A percentile compares a stretch with the other conserved stretches of the same genome.
These are phyloP conservation scores for Cacoxenus indagator DNA, from an alignment of 2,888 invertebrate species.

Conservation along the genomic window DNA sequence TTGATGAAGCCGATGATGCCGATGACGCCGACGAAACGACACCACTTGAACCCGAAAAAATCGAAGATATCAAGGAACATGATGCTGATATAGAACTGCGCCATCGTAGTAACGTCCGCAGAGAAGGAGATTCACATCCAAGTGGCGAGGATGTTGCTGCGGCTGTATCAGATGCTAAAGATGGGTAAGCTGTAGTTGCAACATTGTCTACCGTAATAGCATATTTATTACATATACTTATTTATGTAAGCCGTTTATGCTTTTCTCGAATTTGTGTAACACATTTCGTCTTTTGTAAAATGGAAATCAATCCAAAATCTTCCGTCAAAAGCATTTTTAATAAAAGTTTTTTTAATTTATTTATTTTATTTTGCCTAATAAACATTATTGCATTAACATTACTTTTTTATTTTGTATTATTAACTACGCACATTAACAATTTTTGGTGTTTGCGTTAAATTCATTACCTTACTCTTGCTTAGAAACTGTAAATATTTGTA, in stretches of 20 bases:
- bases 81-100: constrained; percentile 66
- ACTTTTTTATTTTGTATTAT: not conserved
- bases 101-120: constrained; percentile 57
- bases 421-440: not conserved
- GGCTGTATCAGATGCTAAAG: constrained; percentile 58
- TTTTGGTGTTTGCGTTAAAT: not conserved
- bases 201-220: not conserved
- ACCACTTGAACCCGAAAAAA: constrained; percentile 67
- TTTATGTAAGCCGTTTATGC: not conserved
- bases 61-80: constrained; percentile 68
- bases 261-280: constrained; percentile 11
- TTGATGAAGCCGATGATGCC: constrained; percentile 70
- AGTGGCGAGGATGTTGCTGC: constrained; percentile 25
- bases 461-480: not conserved
- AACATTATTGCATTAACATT: constrained; percentile 2
- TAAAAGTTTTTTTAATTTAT: not conserved
- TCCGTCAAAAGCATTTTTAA: constrained; percentile 9
- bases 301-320: constrained; percentile 1
- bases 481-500: not conserved
- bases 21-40: constrained; percentile 72
- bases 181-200: constrained; percentile 57
- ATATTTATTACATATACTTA: not conserved
- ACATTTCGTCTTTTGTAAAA: constrained; percentile 7
- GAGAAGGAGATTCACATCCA: constrained; percentile 36
- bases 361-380: constrained; percentile 4